Percentiles rank a stretch among this genome's conserved stretches.
Conservation (phyloP, 1,140 invertebrate genomes). For the Drosophila rufa region DNA sequence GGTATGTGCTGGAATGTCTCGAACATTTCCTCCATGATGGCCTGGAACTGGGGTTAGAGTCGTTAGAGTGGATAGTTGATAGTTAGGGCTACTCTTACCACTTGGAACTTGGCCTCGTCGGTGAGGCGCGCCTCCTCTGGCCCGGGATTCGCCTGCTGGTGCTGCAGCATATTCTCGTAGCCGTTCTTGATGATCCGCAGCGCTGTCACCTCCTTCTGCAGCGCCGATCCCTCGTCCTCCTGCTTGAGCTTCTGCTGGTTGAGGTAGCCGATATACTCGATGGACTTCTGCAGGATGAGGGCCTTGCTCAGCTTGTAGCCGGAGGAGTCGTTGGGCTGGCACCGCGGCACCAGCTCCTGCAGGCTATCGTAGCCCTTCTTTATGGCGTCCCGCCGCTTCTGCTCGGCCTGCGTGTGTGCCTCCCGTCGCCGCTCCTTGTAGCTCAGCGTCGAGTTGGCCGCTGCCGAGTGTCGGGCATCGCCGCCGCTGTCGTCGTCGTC, state of each 20-base stretch:
- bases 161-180: conserved; percentile 98
- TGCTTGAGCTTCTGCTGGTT: conserved; percentile 96
- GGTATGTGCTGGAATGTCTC: conserved; percentile 95
- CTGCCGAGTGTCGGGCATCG: conserved; percentile 86
- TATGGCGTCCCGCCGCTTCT: conserved; percentile 98
- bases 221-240: conserved; percentile 95
- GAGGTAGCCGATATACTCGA: conserved; percentile 96
- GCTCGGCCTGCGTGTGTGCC: conserved; percentile 98
- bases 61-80: not conserved
- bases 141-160: conserved; percentile 96
- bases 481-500: conserved; percentile 93
- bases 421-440: conserved; percentile 97
- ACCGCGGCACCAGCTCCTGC: conserved; percentile 96
- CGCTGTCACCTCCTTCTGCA: conserved; percentile 98
- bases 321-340: conserved; percentile 91
- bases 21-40: conserved; percentile 97
- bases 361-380: conserved; percentile 97
- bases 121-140: conserved; percentile 94
- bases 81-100: conserved; percentile 87
- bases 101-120: conserved; percentile 98
- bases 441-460: conserved; percentile 88
- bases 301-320: conserved; percentile 98
- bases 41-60: conserved; percentile 91
- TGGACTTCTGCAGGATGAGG: conserved; percentile 96
- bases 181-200: conserved; percentile 96